A percentile compares a stretch with the other conserved stretches of the same genome.
Conservation (phyloP, 2,797 vertebrate species). For the Clarias pachynema region DNA sequence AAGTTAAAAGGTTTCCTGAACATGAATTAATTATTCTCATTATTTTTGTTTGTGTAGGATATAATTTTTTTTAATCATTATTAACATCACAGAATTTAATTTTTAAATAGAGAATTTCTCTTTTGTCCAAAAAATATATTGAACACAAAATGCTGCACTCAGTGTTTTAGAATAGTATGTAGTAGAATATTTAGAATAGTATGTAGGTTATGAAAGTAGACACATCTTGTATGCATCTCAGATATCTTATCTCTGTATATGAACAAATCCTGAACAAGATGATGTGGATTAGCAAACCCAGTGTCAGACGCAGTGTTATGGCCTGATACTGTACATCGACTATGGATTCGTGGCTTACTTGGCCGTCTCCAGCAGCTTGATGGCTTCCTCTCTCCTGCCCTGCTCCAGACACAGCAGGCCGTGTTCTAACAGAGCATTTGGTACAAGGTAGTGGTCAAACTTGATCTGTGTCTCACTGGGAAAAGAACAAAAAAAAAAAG, state of each 20-base stretch:
- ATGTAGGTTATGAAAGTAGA: neutral
- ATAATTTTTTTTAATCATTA: neutral
- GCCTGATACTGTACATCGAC: neutral
- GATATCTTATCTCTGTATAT: neutral
- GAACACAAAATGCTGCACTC: neutral
- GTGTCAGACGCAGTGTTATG: neutral
- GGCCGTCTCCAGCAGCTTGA: constrained; percentile 88
- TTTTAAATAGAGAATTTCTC: neutral
- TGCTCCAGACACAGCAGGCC: constrained; percentile 89
- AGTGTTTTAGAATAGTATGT: neutral
- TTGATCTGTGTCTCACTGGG: constrained; percentile 93
- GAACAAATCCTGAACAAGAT: neutral
- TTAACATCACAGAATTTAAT: neutral
- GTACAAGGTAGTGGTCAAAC: constrained; percentile 96
- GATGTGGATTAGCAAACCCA: neutral
- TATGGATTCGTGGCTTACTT: constrained; percentile 80
- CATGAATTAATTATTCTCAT: neutral
- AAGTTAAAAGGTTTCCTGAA: neutral
- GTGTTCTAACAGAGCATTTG: constrained; percentile 92
- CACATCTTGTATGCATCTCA: neutral
- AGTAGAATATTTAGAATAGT: neutral
- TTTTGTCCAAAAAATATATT: neutral
- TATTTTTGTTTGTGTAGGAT: neutral
- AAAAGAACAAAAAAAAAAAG: constrained; percentile 18
- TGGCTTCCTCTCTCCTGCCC: constrained; percentile 83